Conservation (phyloP, 2,888 invertebrate genomes). For the Drosophila prostipennis region DNA sequence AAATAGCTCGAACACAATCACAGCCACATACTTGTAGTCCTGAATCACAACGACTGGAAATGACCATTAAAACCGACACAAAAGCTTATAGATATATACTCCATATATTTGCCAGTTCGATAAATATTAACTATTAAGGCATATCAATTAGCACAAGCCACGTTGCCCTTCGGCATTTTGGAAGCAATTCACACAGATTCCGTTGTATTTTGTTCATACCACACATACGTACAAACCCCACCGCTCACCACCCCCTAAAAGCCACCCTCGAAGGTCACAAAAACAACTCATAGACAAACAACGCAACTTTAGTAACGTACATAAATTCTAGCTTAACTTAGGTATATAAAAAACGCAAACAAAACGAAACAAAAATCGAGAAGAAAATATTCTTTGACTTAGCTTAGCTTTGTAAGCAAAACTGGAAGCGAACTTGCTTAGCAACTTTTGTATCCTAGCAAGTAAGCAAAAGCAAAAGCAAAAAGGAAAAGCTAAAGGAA, state of each 20-base stretch:
- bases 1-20: conserved; percentile 23
- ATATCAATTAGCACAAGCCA: conserved; percentile 38
- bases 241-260: conserved; percentile 1
- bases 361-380: conserved; percentile 32
- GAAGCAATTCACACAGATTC: conserved; percentile 26
- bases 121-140: conserved; percentile 44
- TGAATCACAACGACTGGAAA: conserved; percentile 43
- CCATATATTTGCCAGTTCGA: conserved; percentile 22
- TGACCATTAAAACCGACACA: conserved; percentile 38
- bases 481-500: conserved; percentile 16
- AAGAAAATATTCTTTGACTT: conserved; percentile 40
- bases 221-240: conserved; percentile 8
- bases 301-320: conserved; percentile 49
- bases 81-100: conserved; percentile 10
- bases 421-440: conserved; percentile 39
- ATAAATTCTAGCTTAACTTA: conserved; percentile 52
- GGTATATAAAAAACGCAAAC: conserved; percentile 39
- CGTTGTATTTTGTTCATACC: conserved; percentile 32
- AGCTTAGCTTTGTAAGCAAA: conserved; percentile 62
- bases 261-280: conserved; percentile 40
- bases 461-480: conserved; percentile 67
- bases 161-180: conserved; percentile 8
- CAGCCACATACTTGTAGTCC: conserved; percentile 23
- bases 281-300: conserved; percentile 43
- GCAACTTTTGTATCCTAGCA: conserved; percentile 41